Conservation (phyloP, 2,113 vertebrate species). For the Dipodomys spectabilis region DNA sequence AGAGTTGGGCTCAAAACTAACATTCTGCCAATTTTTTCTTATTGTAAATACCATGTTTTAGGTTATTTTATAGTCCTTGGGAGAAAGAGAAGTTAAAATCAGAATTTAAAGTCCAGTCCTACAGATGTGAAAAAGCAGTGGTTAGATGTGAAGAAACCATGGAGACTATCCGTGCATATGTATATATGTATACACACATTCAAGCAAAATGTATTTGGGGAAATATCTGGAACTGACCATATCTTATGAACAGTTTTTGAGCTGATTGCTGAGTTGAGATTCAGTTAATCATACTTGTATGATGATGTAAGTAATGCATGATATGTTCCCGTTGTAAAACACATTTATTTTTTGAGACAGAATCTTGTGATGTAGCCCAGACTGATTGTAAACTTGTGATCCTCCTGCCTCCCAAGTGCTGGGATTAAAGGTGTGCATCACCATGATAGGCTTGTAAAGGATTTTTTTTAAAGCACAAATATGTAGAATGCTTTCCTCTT, state of each 20-base stretch:
- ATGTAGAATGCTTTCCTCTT: background rate
- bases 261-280: background rate
- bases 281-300: conserved; percentile 39
- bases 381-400: background rate
- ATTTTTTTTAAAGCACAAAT: conserved; percentile 2
- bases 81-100: background rate
- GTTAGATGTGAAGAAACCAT: background rate
- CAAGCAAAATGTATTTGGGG: background rate
- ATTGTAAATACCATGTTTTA: background rate
- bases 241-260: background rate
- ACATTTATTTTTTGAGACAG: background rate
- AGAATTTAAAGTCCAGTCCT: background rate
- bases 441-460: background rate
- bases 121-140: background rate
- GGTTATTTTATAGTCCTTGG: background rate
- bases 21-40: conserved; percentile 3
- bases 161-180: background rate
- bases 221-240: background rate
- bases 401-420: background rate
- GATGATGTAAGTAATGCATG: background rate
- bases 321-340: background rate
- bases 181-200: background rate
- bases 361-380: background rate
- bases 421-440: background rate
- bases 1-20: background rate